Percentiles rank a stretch among this genome's conserved stretches.
phyloP scores from a whole-genome alignment of 2,888 invertebrate genomes.

The Ectemnius cavifrons region DNA sequence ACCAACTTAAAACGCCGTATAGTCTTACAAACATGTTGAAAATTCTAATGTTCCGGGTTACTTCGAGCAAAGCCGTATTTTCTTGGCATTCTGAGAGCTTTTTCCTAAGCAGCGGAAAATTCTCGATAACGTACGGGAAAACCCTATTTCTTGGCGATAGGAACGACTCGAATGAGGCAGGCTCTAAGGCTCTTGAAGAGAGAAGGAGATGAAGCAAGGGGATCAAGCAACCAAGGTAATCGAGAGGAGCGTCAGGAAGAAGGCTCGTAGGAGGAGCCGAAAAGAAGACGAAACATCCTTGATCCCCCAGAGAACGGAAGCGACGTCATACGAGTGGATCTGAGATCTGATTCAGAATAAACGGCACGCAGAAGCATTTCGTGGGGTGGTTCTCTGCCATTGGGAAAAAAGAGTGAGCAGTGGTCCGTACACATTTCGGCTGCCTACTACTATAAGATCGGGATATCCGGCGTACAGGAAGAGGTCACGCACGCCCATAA shows the following conservation, averaged over 20 bases:
- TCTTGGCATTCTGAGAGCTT: too few species aligned
- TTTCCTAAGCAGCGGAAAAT: conserved; percentile 52
- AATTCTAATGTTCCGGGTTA: too few species aligned
- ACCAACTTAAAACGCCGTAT: too few species aligned
- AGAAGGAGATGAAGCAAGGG: conserved; percentile 21
- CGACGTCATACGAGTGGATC: conserved; percentile 67
- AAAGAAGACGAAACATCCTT: conserved; percentile 56
- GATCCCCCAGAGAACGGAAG: conserved; percentile 64
- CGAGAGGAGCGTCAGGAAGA: conserved; percentile 29
- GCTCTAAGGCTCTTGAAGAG: conserved; percentile 11
- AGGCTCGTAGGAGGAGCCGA: conserved; percentile 40
- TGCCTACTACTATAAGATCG: conserved; percentile 17
- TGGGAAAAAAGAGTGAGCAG: conserved; percentile 21
- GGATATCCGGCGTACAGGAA: conserved; percentile 27
- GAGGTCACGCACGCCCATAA: conserved; percentile 38
- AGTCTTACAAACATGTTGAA: too few species aligned
- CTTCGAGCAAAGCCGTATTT: too few species aligned
- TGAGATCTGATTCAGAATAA: conserved; percentile 70
- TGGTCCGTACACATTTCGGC: conserved; percentile 28
- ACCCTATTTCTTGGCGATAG: conserved; percentile 36
- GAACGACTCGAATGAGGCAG: conserved; percentile 19
- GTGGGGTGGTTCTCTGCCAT: conserved; percentile 15
- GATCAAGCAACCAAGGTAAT: conserved; percentile 42
- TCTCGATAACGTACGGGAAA: conserved; percentile 46
- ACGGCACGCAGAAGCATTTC: conserved; percentile 63